Conservation (phyloP, 2,113 vertebrate genomes). For the Pardalotus punctatus region DNA sequence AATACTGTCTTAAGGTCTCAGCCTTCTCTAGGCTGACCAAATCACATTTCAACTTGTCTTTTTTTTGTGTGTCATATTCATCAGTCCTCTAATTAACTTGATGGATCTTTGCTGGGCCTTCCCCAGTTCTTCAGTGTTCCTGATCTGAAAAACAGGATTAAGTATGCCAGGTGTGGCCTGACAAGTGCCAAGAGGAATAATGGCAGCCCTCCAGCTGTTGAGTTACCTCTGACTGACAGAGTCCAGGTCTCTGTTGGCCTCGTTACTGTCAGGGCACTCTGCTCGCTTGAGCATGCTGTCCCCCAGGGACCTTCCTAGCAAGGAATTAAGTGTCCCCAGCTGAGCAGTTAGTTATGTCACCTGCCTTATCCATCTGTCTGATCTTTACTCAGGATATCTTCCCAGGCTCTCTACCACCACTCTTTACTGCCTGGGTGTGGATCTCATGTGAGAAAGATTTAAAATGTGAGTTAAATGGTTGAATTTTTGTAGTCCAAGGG, state of each 20-base stretch:
- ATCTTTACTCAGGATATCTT: neutral
- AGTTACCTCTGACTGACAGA: neutral
- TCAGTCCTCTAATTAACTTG: neutral
- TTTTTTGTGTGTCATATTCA: neutral
- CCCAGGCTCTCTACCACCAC: neutral
- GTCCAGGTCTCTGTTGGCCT: neutral
- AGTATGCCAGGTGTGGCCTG: neutral
- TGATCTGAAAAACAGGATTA: neutral
- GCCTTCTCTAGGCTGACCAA: neutral
- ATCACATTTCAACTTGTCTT: neutral
- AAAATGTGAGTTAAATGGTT: neutral
- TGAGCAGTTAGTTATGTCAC: neutral
- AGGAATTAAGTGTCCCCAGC: neutral
- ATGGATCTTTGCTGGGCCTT: neutral
- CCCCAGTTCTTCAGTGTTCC: neutral
- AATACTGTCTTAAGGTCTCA: neutral
- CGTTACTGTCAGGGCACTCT: neutral
- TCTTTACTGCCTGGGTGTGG: neutral
- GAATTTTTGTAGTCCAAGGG: neutral
- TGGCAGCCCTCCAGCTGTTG: neutral
- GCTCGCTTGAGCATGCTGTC: neutral
- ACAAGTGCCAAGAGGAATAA: neutral
- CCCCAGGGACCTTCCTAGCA: neutral
- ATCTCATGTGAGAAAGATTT: neutral
- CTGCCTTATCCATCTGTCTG: neutral